Evolutionary conservation across 2,113 vertebrate genomes (phyloP).

Genomic region (Callospermophilus lateralis): DNA sequence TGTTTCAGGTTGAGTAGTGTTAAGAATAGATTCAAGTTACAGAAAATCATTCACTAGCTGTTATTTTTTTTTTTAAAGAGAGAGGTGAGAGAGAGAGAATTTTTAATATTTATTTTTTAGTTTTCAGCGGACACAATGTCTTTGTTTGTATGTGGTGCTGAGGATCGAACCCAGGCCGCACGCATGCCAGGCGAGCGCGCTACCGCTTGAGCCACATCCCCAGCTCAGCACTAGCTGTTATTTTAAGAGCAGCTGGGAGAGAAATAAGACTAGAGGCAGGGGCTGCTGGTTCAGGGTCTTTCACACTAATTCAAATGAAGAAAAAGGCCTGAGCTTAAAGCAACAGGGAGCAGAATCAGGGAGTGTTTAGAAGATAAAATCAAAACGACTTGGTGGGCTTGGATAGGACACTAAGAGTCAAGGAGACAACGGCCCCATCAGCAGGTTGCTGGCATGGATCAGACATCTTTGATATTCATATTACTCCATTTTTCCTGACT

Average conservation of each 20-base stretch:
- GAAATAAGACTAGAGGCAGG: not conserved
- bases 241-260: constrained; percentile 6
- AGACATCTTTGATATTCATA: not conserved
- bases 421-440: not conserved
- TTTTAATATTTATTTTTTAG: too few species aligned
- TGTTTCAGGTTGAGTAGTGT: constrained; percentile 34
- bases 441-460: not conserved
- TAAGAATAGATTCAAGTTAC: constrained; percentile 39
- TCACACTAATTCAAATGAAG: constrained; percentile 9
- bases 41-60: constrained; percentile 51
- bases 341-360: not conserved
- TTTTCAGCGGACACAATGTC: too few species aligned
- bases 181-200: too few species aligned
- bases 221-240: constrained; percentile 46
- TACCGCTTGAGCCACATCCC: too few species aligned
- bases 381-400: not conserved
- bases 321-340: constrained; percentile 5
- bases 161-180: too few species aligned
- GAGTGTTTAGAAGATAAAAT: not conserved
- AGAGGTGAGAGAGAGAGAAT: too few species aligned
- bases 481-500: not conserved
- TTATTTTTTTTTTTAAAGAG: too few species aligned
- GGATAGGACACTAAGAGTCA: not conserved
- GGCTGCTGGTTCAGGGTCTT: not conserved
- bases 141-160: too few species aligned